Percentiles rank a stretch among this genome's conserved stretches.
These are phyloP conservation scores for Patagioenas fasciata DNA, from an alignment of 2,113 vertebrate genomes.

Conservation along the genomic window DNA sequence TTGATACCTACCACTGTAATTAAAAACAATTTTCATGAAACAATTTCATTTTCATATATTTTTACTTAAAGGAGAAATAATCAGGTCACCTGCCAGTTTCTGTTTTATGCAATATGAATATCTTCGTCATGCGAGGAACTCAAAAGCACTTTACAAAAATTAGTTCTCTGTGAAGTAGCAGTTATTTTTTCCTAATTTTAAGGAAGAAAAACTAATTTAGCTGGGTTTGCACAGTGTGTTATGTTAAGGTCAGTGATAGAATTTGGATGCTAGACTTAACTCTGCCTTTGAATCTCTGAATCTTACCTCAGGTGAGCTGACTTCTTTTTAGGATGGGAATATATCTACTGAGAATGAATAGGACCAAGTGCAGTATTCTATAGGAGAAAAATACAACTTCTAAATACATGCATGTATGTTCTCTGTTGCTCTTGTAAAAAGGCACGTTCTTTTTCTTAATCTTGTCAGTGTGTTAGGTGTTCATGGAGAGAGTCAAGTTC, in stretches of 20 bases:
- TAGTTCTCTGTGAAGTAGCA: not conserved
- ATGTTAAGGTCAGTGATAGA: not conserved
- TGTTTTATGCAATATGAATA: not conserved
- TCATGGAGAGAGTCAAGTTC: not conserved
- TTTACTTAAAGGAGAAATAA: not conserved
- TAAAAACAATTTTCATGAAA: constrained; percentile 12
- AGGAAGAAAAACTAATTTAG: not conserved
- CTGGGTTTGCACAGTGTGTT: not conserved
- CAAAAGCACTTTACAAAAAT: not conserved
- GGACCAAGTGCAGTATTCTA: not conserved
- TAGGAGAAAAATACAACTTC: not conserved
- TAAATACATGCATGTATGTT: not conserved
- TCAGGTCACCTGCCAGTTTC: not conserved
- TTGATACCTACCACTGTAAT: constrained; percentile 17
- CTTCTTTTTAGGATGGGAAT: not conserved
- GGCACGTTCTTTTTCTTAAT: not conserved
- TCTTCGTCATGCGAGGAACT: not conserved
- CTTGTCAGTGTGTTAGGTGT: not conserved
- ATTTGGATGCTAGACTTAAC: not conserved
- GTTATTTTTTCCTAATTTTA: not conserved
- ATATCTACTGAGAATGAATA: not conserved
- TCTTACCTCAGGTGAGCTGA: not conserved
- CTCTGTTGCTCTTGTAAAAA: not conserved
- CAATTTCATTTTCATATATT: not conserved
- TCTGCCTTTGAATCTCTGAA: not conserved